Base-by-base conservation (phyloP, 2,113 vertebrate species). In the Potamarius usumacintae region DNA sequence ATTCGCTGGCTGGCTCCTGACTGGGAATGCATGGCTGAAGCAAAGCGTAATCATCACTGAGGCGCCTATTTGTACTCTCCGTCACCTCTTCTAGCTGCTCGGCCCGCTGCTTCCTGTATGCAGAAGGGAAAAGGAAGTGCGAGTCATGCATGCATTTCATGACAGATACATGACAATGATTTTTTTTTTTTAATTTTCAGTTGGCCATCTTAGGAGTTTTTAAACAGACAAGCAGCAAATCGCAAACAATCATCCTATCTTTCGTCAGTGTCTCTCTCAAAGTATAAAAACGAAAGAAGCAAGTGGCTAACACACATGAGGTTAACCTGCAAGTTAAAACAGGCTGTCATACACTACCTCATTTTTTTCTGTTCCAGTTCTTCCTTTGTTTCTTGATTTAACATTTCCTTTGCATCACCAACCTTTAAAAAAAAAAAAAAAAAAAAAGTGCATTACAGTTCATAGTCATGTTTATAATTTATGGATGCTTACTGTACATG, bases 1-100 rank as follows among this genome's bases (percentile, higher is more conserved):
- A 57, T 90, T 93, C 94, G 48, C 79, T 92, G 85, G 89, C 92
- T 80, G 83, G 90, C 60, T 89, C 92, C 89, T 94, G 89, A 89
- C 93, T 88, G 25, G 91, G 83, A 88, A 92, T 91, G 78, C 89
- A 92, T 48, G 96, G 94, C 0, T 97, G 95, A 86, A 97, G 94
- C 17, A 94, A 83, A 4, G 97, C 96, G 91, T 97, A 98, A 22
- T 96, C 93, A 2, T 96, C 95, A 15, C 79, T 25, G 18, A 82
- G 5, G 57, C 8, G 72, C 25, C 22, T 71, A 9, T 11, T 81
- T 80, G 71, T 57, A 22, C 25, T 78, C 3, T 71, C n/a, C 1
- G 22, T 57, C 71, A n/a, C 14, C 18, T 77, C 76, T 25, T 89
- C 85, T 65, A 88, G 92, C 15, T 53, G 55, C 10, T 86, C 69